Evolutionary conservation across 2,797 vertebrate species (phyloP).

Genomic region (Balearica regulorum): DNA sequence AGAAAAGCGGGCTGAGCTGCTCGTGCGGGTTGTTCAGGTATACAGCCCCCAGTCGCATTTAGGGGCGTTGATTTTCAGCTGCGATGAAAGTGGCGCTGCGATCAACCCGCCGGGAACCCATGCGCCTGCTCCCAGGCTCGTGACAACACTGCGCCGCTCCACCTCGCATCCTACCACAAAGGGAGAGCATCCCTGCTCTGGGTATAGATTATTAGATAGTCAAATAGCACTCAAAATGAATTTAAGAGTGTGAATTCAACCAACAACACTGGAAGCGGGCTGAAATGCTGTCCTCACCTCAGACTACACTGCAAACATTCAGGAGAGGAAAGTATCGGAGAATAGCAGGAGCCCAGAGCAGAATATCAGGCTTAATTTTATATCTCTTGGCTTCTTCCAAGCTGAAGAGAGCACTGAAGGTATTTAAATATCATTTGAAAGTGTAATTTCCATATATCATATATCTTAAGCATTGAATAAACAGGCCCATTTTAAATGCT

Average conservation of each 20-base stretch:
- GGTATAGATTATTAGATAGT: neutral
- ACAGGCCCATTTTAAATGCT: neutral
- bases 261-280: neutral
- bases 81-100: accelerated
- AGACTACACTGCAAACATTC: neutral
- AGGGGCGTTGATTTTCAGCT: neutral
- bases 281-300: neutral
- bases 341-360: neutral
- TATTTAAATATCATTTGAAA: neutral
- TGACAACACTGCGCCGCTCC: accelerated
- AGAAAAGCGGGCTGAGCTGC: accelerated
- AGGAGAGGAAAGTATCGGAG: neutral
- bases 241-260: neutral
- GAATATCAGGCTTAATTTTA: neutral
- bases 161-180: neutral
- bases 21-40: accelerated
- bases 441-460: neutral
- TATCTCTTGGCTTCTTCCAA: neutral
- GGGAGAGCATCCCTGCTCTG: neutral
- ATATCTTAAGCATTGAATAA: neutral
- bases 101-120: neutral
- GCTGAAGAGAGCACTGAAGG: neutral
- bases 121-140: neutral
- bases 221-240: neutral
- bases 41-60: neutral